Percentiles rank a stretch among this genome's conserved stretches.
These are phyloP conservation scores for Cephus rjabovi DNA, from an alignment of 2,888 invertebrate genomes.

Conservation along the genomic window DNA sequence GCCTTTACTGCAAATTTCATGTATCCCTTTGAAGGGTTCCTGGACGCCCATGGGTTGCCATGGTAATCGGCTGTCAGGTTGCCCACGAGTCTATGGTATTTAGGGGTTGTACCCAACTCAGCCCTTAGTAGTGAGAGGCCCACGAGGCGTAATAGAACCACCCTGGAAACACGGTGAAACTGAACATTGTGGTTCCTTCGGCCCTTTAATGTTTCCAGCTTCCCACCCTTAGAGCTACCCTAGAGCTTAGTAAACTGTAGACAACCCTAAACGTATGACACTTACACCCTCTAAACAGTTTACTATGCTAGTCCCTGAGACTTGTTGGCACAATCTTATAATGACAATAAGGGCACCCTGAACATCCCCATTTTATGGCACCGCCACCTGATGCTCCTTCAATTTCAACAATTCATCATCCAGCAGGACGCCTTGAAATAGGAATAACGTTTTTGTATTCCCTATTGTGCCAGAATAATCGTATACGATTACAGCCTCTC, in stretches of 20 bases:
- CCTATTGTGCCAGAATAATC: not conserved
- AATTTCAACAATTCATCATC: not conserved
- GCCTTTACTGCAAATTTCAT: conserved; percentile 7
- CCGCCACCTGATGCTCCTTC: not conserved
- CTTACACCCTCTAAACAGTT: not conserved
- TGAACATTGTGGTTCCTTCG: not conserved
- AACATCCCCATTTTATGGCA: not conserved
- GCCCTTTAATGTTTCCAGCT: not conserved
- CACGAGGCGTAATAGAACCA: not conserved
- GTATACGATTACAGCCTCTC: not conserved
- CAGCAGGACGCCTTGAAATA: not conserved
- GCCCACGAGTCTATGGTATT: not conserved
- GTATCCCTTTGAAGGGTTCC: conserved; percentile 32
- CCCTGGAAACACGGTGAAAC: not conserved
- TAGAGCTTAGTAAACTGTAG: not conserved
- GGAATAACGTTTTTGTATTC: not conserved
- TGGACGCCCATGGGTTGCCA: conserved; percentile 25
- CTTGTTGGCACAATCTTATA: not conserved
- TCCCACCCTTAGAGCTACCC: not conserved
- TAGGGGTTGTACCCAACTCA: not conserved
- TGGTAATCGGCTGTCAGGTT: conserved; percentile 27
- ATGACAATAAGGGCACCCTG: not conserved
- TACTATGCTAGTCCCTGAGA: not conserved
- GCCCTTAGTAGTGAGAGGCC: not conserved
- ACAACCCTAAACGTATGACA: not conserved